phyloP scores from a whole-genome alignment of 2,888 invertebrate genomes.

The Lasioglossum leucozonium region DNA sequence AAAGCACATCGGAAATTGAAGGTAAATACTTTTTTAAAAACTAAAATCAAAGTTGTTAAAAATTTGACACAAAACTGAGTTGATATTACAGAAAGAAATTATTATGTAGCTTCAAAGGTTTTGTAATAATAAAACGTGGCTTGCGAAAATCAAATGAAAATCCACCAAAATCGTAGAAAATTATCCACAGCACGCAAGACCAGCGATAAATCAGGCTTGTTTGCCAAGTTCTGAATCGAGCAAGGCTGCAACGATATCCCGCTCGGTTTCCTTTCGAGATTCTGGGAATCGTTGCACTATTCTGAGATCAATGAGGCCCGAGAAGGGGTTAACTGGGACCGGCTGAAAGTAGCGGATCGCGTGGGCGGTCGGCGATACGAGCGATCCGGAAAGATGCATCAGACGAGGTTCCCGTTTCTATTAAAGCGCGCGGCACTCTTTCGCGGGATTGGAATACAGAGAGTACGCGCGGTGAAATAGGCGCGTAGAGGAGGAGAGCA shows the following conservation, averaged over 20 bases:
- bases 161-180: background rate
- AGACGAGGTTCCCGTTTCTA: slow-evolving; percentile 53
- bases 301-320: slow-evolving; percentile 23
- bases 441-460: slow-evolving; percentile 69
- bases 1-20: too few species aligned
- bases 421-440: slow-evolving; percentile 71
- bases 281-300: slow-evolving; percentile 28
- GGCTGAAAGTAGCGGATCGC: background rate
- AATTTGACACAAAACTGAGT: too few species aligned
- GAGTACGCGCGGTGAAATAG: slow-evolving; percentile 46
- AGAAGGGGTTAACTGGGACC: slow-evolving; percentile 20
- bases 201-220: slow-evolving; percentile 9
- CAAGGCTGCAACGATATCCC: slow-evolving; percentile 1
- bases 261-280: slow-evolving; percentile 17
- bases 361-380: background rate
- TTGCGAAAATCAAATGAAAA: too few species aligned
- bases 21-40: too few species aligned
- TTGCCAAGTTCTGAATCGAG: slow-evolving; percentile 15
- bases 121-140: too few species aligned
- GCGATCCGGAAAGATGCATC: slow-evolving; percentile 8
- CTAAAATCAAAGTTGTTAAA: too few species aligned
- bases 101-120: too few species aligned
- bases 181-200: background rate
- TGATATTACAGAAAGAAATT: too few species aligned
- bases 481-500: background rate